Base-by-base conservation (phyloP, 2,113 vertebrate genomes). In the Chaetura pelagica region DNA sequence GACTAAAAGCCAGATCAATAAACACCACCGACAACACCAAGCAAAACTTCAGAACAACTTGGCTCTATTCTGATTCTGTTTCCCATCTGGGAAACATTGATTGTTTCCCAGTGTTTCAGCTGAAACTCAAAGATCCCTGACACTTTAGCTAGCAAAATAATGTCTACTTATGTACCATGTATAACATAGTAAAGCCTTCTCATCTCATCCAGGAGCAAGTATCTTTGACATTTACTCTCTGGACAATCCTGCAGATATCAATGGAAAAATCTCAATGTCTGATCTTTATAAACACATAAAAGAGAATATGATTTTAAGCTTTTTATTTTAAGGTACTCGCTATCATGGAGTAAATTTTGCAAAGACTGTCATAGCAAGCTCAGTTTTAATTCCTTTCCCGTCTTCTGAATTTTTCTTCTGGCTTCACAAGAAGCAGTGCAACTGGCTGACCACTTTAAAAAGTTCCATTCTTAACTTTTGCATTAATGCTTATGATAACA, bases 1-100 rank as follows among this genome's bases (percentile, higher is more conserved):
- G 76, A 92, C 73, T 81, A 89, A 86, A 91, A 94, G 64, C 61
- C 68, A 58, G 73, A 89, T 93, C 93, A 61, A 64, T 90, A 84
- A 94, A 80, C 15, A 90, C 8, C 79, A 77, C 51, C 6, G 14
- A 59, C 68, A 93, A 71, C 3, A 5, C 26, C 52, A 86, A 55
- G 15, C 2, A 14, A 84, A 92, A 92, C 64, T 93, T 84, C 6
- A 3, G 64, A 72, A 93, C 30, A 92, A 78, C 57, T 96, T 78
- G 57, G 9, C 58, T 87, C 64, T 62, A 4, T 68, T 93, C 54
- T 84, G 1, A 4, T 79, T 82, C 61, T 78, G 44, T 35, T 57
- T 93, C 57, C 49, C 24, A 61, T 52, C 61, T 89, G 85, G 90
- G 68, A 90, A 90, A 81, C 44, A 67, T 0, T 51, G 78, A 74